A percentile compares a stretch with the other conserved stretches of the same genome.
These are phyloP conservation scores for Vireo altiloquus DNA, from an alignment of 2,113 vertebrate species.

Conservation along the genomic window DNA sequence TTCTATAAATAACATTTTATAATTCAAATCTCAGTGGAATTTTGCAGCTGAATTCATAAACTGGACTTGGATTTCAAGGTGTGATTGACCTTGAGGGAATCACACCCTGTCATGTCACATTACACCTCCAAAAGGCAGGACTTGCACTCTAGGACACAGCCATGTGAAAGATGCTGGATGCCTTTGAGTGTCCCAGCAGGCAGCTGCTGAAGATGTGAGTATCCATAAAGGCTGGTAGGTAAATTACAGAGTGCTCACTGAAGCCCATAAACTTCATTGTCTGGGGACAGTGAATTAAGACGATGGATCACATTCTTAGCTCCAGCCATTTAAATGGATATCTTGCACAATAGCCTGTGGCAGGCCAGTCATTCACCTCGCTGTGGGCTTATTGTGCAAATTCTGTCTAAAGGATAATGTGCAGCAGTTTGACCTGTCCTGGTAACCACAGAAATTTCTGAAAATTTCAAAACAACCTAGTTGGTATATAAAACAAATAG, in stretches of 20 bases:
- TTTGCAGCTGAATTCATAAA: neutral
- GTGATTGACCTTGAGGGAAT: neutral
- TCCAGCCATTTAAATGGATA: neutral
- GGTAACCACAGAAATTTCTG: neutral
- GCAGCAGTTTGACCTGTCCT: neutral
- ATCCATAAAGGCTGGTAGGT: neutral
- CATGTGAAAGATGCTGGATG: neutral
- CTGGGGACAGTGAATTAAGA: neutral
- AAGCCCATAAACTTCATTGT: neutral
- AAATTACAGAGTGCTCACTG: neutral
- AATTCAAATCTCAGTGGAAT: neutral
- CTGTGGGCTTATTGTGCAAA: neutral
- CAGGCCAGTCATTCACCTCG: neutral
- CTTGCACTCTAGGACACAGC: neutral
- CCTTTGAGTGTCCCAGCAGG: neutral
- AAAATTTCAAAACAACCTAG: neutral
- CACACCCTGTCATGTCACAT: neutral
- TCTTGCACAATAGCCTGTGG: neutral
- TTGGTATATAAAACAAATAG: neutral
- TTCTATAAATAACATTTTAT: neutral
- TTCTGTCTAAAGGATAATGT: neutral
- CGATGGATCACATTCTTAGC: neutral
- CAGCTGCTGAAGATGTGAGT: neutral
- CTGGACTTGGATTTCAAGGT: neutral
- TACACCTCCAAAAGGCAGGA: neutral